Evolutionary conservation across 1,140 invertebrate species (phyloP).

Genomic region (Zeugodacus cucurbitae): DNA sequence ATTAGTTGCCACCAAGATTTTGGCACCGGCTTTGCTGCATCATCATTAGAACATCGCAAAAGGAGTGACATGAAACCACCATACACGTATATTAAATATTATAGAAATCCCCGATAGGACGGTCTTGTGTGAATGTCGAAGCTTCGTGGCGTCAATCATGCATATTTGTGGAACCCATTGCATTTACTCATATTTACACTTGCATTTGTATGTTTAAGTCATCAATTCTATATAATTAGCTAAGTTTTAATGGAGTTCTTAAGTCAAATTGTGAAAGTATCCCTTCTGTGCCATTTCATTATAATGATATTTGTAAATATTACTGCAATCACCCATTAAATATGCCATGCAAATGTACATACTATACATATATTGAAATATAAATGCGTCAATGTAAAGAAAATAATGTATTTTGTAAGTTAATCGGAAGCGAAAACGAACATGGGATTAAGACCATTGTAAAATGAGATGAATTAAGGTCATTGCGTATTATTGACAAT

Average conservation of each 20-base stretch:
- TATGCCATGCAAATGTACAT: not conserved
- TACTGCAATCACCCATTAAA: not conserved
- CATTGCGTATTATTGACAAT: no score
- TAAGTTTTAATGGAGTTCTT: not conserved
- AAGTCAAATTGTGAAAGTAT: not conserved
- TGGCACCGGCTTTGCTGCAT: not conserved
- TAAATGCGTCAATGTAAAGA: not conserved
- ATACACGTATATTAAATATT: not conserved
- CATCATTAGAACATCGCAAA: not conserved
- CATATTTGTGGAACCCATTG: not conserved
- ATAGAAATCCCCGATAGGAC: not conserved
- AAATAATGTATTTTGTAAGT: not conserved
- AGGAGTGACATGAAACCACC: not conserved
- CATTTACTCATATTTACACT: not conserved
- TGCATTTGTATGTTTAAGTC: not conserved
- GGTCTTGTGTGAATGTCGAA: not conserved
- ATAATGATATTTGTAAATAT: conserved; percentile 4
- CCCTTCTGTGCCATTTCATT: not conserved
- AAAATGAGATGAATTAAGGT: no score
- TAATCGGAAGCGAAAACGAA: no score
- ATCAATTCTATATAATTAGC: not conserved
- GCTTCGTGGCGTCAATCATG: not conserved
- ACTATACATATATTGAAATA: not conserved
- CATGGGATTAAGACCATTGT: no score
- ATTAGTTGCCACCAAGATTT: not conserved